phyloP scores from a whole-genome alignment of 1,140 invertebrate species.

The Lineus longissimus region DNA sequence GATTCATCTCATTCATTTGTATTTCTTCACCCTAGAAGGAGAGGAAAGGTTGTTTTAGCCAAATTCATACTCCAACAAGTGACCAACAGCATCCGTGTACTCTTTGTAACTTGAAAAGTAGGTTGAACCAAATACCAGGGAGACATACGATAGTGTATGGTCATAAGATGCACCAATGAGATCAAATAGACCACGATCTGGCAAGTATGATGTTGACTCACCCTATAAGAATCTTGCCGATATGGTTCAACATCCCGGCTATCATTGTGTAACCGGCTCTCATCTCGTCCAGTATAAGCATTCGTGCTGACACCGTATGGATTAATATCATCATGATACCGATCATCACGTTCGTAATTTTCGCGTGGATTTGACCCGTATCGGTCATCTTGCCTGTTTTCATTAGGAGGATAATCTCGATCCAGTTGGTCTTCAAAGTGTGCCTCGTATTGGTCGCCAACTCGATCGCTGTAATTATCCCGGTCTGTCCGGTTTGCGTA shows the following conservation, averaged over 20 bases:
- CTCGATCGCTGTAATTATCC: background rate
- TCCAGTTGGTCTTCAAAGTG: background rate
- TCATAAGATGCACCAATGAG: background rate
- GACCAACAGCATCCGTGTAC: background rate
- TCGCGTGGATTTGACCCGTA: background rate
- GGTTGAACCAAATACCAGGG: background rate
- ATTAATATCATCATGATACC: background rate
- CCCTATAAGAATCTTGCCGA: too few species aligned
- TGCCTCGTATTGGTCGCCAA: background rate
- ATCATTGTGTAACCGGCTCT: background rate
- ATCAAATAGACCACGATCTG: background rate
- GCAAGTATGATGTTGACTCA: background rate
- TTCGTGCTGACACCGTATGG: background rate
- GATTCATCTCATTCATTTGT: constrained; percentile 5
- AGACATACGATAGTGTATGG: background rate
- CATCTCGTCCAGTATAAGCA: background rate
- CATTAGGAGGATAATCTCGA: background rate
- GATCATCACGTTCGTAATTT: constrained; percentile 3
- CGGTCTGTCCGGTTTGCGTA: background rate
- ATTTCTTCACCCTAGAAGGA: constrained; percentile 1
- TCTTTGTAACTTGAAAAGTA: background rate
- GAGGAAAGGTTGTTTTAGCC: background rate
- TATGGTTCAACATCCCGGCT: background rate
- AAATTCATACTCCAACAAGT: background rate
- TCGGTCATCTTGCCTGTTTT: background rate